Base-by-base conservation (phyloP, 2,113 vertebrate genomes). In the Triplophysa siluroides region DNA sequence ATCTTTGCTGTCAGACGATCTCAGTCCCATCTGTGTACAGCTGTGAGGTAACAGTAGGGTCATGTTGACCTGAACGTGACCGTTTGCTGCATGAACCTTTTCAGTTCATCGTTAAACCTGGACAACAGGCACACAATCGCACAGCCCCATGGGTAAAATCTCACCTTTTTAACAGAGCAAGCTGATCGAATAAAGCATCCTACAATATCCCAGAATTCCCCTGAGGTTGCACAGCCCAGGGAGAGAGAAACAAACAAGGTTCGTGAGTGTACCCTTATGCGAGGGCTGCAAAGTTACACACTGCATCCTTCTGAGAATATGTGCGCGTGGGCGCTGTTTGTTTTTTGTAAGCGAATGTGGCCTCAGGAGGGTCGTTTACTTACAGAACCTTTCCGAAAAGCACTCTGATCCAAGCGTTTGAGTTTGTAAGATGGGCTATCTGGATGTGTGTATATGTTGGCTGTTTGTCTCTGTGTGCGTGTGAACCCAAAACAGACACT, bases 121-220 rank as follows among this genome's bases (percentile, higher is more conserved):
- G n/a, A 43, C 23, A 74, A 24, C 71, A 61, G 54, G n/a, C 73
- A 50, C 38, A 60, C 58, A 7, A 26, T 72, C n/a, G 47, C 72
- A 79, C 18, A 33, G 66, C 47, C 78, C 29, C 74, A 56, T 80
- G 78, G 73, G 67, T 80, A 83, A 77, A 69, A 56, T 77, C 41
- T 75, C 2, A 21, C 10, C 9, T 33, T 72, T 71, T 80, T 52
- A 83, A 80, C 50, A 73, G 61, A 77, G 29, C 66, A 52, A 16
- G 29, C 33, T 60, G 71, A 54, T 65, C 67, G 73, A 60, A 70
- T 61, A 21, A 54, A 69, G 21, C 69, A 38, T 70, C 68, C 21
- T 64, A 72, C 68, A 19, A 68, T 69, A 69, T 70, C 56, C 56
- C 54, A 61, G 54, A 70, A 70, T 71, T 61, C 77, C 77, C 65